Evolutionary conservation across 2,113 vertebrate species (phyloP).

Genomic region (Spea multiplicata): DNA sequence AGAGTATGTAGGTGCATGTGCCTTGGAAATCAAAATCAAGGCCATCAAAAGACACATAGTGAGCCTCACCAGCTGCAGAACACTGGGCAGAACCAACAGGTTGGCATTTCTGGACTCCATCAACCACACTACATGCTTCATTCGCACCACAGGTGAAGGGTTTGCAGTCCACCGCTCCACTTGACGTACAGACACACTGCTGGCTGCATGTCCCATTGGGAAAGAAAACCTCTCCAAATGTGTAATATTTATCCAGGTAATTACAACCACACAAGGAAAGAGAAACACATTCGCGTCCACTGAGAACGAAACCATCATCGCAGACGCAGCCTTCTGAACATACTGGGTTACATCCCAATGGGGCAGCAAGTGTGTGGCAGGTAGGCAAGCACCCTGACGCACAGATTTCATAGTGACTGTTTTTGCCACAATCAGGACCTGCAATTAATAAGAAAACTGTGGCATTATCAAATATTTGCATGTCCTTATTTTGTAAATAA

Average conservation of each 20-base stretch:
- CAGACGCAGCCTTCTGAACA: constrained; percentile 65
- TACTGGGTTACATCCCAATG: constrained; percentile 54
- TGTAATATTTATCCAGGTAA: constrained; percentile 57
- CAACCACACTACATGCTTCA: constrained; percentile 51
- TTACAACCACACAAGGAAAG: constrained; percentile 61
- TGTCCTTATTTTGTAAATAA: too few relatives aligned
- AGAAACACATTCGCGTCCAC: constrained; percentile 59
- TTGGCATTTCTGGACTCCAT: constrained; percentile 58
- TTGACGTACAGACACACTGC: constrained; percentile 46
- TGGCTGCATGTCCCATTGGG: constrained; percentile 50
- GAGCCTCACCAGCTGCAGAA: constrained; percentile 41
- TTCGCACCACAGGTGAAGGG: constrained; percentile 45
- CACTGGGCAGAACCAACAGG: constrained; percentile 16
- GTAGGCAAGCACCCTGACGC: constrained; percentile 59
- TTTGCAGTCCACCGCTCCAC: constrained; percentile 44
- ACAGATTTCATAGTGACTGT: constrained; percentile 61
- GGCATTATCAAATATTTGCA: too few relatives aligned
- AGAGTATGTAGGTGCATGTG: constrained; percentile 51
- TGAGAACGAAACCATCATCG: constrained; percentile 60
- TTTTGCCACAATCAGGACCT: constrained; percentile 52
- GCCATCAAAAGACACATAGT: constrained; percentile 52
- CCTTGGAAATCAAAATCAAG: constrained; percentile 54
- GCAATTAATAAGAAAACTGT: not conserved
- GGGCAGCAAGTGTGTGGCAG: constrained; percentile 51
- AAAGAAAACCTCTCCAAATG: constrained; percentile 41